phyloP scores from a whole-genome alignment of 1,140 invertebrate species.

The Helicorthomorpha holstii region DNA sequence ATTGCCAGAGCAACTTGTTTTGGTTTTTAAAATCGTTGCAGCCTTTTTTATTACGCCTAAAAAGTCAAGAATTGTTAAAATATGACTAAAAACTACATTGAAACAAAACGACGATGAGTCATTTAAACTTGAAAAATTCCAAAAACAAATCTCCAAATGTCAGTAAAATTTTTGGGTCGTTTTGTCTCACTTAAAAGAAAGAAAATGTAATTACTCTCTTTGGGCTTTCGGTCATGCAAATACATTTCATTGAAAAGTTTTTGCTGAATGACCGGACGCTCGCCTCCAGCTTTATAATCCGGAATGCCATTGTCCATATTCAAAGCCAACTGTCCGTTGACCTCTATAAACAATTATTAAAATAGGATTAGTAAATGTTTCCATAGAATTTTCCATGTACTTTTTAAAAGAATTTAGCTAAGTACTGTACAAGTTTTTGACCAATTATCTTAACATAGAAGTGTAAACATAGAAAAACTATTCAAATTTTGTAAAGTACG shows the following conservation, averaged over 20 bases:
- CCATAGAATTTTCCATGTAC: too few relatives aligned
- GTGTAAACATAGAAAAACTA: too few relatives aligned
- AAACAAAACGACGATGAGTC: background rate
- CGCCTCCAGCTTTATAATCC: background rate
- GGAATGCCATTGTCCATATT: constrained; percentile 1
- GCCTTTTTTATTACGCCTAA: background rate
- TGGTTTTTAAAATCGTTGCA: background rate
- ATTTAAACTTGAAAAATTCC: background rate
- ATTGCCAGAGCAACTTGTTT: background rate
- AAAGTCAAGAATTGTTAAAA: background rate
- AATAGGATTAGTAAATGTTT: too few relatives aligned
- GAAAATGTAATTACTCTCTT: too few relatives aligned
- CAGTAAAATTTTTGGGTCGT: background rate
- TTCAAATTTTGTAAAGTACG: too few relatives aligned
- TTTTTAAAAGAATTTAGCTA: too few relatives aligned
- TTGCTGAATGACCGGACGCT: background rate
- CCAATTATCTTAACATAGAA: too few relatives aligned
- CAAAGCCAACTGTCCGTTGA: too few relatives aligned
- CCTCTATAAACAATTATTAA: too few relatives aligned
- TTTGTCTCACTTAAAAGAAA: too few relatives aligned
- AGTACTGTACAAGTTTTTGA: too few relatives aligned
- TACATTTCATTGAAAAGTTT: background rate
- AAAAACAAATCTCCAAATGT: background rate
- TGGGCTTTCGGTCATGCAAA: too few relatives aligned
- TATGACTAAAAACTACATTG: background rate